A percentile compares a stretch with the other conserved stretches of the same genome.
Evolutionary conservation across 2,888 invertebrate genomes (phyloP).

Genomic region (Protophormia terraenovae): DNA sequence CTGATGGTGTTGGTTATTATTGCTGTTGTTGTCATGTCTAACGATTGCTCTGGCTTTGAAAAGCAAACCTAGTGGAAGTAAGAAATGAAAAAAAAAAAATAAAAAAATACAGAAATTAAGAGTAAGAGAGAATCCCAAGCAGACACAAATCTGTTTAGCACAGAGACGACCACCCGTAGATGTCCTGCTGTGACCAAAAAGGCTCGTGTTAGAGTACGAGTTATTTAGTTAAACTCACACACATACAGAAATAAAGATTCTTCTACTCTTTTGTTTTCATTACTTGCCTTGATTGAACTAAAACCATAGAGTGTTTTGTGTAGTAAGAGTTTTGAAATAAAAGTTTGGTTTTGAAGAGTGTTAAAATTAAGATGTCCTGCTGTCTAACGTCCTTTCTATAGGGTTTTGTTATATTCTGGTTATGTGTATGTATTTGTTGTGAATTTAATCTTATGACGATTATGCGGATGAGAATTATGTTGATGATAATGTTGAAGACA

Average conservation of each 20-base stretch:
- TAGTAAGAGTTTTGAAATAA: too few species aligned
- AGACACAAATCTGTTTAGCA: slow-evolving; percentile 29
- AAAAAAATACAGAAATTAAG: background rate
- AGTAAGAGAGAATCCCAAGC: background rate
- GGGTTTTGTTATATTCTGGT: background rate
- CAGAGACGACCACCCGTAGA: slow-evolving; percentile 60
- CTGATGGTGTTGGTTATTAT: background rate
- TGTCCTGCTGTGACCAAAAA: slow-evolving; percentile 63
- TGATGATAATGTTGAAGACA: background rate
- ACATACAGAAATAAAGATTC: background rate
- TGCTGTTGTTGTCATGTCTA: slow-evolving; percentile 11
- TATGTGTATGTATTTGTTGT: slow-evolving; percentile 32
- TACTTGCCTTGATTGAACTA: slow-evolving; percentile 2
- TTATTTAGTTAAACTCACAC: slow-evolving; percentile 2
- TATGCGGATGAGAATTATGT: slow-evolving; percentile 4
- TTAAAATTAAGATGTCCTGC: slow-evolving; percentile 68
- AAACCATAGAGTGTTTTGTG: slow-evolving; percentile 7
- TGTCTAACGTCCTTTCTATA: slow-evolving; percentile 37
- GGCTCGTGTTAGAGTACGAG: slow-evolving; percentile 64
- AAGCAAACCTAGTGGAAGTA: background rate
- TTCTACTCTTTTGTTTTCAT: slow-evolving; percentile 9
- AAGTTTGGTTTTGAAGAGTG: slow-evolving; percentile 60
- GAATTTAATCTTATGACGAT: slow-evolving; percentile 46
- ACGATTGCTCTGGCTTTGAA: background rate
- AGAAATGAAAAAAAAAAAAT: background rate